Evolutionary conservation across 2,113 vertebrate genomes (phyloP).

Genomic region (Baryphthengus martii): DNA sequence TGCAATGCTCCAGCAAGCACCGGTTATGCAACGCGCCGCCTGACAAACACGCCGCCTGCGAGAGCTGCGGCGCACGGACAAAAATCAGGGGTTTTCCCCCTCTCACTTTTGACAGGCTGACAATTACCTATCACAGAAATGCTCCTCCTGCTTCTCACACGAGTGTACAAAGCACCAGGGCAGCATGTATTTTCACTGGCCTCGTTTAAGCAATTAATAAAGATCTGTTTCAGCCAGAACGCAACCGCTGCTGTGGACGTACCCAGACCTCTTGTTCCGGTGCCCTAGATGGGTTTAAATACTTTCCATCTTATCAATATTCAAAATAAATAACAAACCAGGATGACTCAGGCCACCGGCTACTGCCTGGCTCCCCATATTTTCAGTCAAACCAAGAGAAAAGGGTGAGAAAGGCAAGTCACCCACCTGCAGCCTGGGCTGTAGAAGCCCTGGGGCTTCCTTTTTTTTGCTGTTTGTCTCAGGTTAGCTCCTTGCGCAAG

Average conservation of each 20-base stretch:
- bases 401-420: background rate
- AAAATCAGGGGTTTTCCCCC: background rate
- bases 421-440: background rate
- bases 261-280: background rate
- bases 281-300: background rate
- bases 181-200: background rate
- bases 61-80: background rate
- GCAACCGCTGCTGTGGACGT: background rate
- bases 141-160: fast-evolving
- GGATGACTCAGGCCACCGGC: background rate
- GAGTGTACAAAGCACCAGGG: fast-evolving
- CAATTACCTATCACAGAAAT: background rate
- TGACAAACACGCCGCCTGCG: background rate
- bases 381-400: background rate
- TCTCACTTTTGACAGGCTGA: background rate
- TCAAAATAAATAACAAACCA: background rate
- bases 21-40: background rate
- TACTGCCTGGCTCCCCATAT: background rate
- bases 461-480: background rate
- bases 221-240: background rate
- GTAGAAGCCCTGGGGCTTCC: background rate
- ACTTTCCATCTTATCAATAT: background rate
- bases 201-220: background rate
- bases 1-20: background rate
- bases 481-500: fast-evolving